phyloP scores from a whole-genome alignment of 2,797 vertebrate genomes.

The Pantherophis alleghaniensis region DNA sequence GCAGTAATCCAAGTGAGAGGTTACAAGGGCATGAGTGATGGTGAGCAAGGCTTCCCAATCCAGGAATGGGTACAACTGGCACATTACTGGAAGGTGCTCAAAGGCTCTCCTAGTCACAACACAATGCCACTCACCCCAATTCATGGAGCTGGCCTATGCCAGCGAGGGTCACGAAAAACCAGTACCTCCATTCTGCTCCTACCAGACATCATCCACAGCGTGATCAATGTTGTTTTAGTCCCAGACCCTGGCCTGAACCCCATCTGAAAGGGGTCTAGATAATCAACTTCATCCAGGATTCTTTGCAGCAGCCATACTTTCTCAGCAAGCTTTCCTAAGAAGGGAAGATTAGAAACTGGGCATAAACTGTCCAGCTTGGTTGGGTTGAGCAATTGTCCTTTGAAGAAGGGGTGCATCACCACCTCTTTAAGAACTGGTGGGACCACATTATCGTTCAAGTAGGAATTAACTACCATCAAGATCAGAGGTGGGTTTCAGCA shows the following conservation, averaged over 20 bases:
- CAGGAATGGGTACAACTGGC: neutral
- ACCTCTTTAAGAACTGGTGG: neutral
- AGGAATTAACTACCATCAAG: neutral
- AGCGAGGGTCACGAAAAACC: neutral
- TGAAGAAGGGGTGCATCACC: neutral
- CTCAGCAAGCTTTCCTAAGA: neutral
- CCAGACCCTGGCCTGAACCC: neutral
- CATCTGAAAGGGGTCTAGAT: neutral
- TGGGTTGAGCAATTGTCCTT: neutral
- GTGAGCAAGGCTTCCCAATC: neutral
- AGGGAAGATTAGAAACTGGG: neutral
- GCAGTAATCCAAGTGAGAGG: neutral
- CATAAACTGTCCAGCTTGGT: neutral
- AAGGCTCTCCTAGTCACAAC: neutral
- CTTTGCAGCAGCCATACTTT: neutral
- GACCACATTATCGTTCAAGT: neutral
- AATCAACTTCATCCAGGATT: neutral
- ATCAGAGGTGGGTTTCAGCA: neutral
- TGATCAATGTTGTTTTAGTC: neutral
- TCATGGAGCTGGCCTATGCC: neutral
- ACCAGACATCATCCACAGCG: neutral
- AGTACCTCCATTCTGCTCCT: neutral
- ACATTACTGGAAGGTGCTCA: neutral
- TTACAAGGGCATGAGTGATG: neutral
- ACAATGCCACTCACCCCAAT: neutral